These are phyloP conservation scores for Takifugu ocellatus DNA, from an alignment of 2,797 vertebrate genomes.

Conservation along the genomic window DNA sequence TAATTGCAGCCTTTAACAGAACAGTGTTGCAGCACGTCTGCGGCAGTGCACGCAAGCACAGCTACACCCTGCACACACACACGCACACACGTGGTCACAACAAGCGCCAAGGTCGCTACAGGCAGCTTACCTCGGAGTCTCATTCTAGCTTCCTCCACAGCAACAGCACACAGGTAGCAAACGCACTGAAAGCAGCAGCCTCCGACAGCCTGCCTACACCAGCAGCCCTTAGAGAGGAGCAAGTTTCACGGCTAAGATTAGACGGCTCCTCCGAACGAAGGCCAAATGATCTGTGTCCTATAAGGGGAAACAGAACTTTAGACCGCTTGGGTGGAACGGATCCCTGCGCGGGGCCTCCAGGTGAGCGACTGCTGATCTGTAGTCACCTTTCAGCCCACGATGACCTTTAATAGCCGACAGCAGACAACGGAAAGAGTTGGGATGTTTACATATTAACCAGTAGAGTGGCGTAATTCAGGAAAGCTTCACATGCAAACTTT, in stretches of 20 bases:
- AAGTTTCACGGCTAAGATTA: slow-evolving; percentile 78
- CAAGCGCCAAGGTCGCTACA: not conserved
- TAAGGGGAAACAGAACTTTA: slow-evolving; percentile 68
- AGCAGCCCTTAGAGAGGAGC: slow-evolving; percentile 34
- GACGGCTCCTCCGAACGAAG: slow-evolving; percentile 78
- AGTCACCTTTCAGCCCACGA: slow-evolving; percentile 1
- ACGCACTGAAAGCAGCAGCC: slow-evolving; percentile 22
- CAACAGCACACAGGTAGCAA: slow-evolving; percentile 46
- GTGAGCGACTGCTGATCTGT: slow-evolving; percentile 33
- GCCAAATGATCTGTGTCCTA: slow-evolving; percentile 70
- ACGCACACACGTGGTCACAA: not conserved
- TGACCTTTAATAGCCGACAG: slow-evolving; percentile 24
- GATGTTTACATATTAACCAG: slow-evolving; percentile 41
- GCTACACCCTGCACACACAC: not conserved
- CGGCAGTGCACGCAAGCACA: not conserved
- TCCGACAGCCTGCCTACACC: slow-evolving; percentile 20
- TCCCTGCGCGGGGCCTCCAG: slow-evolving; percentile 52
- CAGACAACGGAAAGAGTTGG: slow-evolving; percentile 16
- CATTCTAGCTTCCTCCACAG: slow-evolving; percentile 62
- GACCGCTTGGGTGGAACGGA: slow-evolving; percentile 26
- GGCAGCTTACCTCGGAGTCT: slow-evolving; percentile 69
- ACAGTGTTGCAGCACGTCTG: not conserved
- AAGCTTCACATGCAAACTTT: not conserved
- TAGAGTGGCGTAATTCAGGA: not conserved
- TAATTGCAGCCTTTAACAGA: not conserved